These are phyloP conservation scores for Gymnorhina tibicen DNA, from an alignment of 2,113 vertebrate genomes.

Conservation along the genomic window DNA sequence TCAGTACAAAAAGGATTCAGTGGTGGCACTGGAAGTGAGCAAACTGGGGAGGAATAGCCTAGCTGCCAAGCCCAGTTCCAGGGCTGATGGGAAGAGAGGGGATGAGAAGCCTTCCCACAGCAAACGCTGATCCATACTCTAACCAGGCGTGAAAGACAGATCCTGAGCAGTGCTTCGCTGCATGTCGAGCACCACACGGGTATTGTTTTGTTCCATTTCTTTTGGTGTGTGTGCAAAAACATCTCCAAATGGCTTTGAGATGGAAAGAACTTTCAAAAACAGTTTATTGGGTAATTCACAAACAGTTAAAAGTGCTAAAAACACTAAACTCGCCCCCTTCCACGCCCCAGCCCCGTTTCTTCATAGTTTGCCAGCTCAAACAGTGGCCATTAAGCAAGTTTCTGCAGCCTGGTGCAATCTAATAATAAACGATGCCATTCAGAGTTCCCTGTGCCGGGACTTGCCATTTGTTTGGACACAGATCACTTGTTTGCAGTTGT, in stretches of 20 bases:
- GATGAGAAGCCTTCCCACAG: background rate
- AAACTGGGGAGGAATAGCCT: background rate
- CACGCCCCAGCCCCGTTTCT: too few species aligned
- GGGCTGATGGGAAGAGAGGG: background rate
- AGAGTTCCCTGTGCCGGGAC: background rate
- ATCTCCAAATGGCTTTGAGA: background rate
- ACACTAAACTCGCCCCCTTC: too few species aligned
- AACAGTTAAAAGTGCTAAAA: background rate
- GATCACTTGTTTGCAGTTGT: background rate
- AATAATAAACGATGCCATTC: background rate
- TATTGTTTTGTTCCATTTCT: accelerated
- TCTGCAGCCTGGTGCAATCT: background rate
- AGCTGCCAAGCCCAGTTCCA: background rate
- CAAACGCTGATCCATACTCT: background rate
- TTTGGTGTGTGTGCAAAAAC: background rate
- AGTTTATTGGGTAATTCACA: background rate
- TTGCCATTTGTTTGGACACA: background rate
- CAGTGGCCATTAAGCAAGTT: background rate
- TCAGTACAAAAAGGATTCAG: background rate
- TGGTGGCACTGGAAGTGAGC: background rate
- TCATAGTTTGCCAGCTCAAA: background rate
- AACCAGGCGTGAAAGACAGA: background rate
- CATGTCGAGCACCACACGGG: background rate
- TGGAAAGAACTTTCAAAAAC: background rate
- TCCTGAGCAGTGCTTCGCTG: background rate